Evolutionary conservation across 92 coral and sea anemone species (phyloP), one percentile per base, ranked within the genome.

Genomic region (Palythoa grandiflora): DNA sequence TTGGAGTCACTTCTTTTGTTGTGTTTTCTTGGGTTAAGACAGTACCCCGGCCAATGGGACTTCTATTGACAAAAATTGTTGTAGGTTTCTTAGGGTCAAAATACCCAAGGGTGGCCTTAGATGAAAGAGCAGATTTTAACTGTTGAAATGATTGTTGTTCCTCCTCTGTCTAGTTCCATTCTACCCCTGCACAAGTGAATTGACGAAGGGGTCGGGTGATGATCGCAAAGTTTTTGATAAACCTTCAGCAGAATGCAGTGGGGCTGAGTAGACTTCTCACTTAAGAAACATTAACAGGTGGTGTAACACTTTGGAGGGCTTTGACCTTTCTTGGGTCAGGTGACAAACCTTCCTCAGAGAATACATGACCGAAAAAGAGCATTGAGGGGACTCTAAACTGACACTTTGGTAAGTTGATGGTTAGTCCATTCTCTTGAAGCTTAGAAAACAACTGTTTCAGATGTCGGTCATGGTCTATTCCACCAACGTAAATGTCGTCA

Each of bases 251-350:
- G 83, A 89, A 89, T 37, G 89, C 94, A 5, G 92, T 83, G 2
- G 91, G 87, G 37, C 87, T 86, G 9, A 89, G 89, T 44, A 89
- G 80, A 87, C 89, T 86, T 79, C 92, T 80, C 15, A 92, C 91
- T 87, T 92, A 92, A 0, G 92, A 80, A 21, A 71, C 83, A 65
- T 80, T 89, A 70, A 75, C 77, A 9, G 90, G 92, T 36, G 92
- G 94, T 2, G 71, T 83, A 28, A 28, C 28, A 28, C 28, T 28
- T 28, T 28, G 28, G 28, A 28, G 28, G 28, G 0, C 28, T 28
- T 85, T 90, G 17, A 89, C 92, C 73, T 89, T 92, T 59, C 54
- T 89, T 47, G 94, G 94, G 77, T 91, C 91, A 57, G 94, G 92
- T 61, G 89, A 91, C 87, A 91, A 75, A 12, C 91, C 91, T 77